A percentile compares a stretch with the other conserved stretches of the same genome.
These are phyloP conservation scores for Ceratina japonica DNA, from an alignment of 1,140 invertebrate genomes.

Conservation along the genomic window DNA sequence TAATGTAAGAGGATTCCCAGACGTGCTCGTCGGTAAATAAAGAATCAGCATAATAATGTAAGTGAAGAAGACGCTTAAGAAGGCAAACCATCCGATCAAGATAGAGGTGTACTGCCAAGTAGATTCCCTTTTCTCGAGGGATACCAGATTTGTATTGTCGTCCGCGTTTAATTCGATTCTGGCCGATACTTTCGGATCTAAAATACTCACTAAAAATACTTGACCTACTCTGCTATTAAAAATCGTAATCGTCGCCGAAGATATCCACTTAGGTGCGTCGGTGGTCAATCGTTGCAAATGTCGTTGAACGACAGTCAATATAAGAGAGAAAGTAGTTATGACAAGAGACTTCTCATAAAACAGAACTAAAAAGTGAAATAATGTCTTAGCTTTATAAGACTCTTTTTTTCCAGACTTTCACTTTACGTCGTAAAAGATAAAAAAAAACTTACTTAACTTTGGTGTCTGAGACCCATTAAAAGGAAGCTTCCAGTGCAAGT, in stretches of 20 bases:
- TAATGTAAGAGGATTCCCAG: neutral
- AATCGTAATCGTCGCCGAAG: conserved; percentile 35
- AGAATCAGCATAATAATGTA: conserved; percentile 63
- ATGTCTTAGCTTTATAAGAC: neutral
- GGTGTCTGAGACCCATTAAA: conserved; percentile 66
- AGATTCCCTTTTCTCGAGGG: conserved; percentile 17
- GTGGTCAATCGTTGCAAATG: conserved; percentile 51
- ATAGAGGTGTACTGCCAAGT: conserved; percentile 62
- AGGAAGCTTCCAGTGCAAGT: conserved; percentile 76
- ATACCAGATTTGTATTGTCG: conserved; percentile 65
- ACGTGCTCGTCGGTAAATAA: conserved; percentile 49
- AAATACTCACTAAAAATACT: conserved; percentile 65
- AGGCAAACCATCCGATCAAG: conserved; percentile 65
- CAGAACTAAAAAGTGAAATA: conserved; percentile 68
- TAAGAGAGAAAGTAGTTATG: conserved; percentile 73
- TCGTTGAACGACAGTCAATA: conserved; percentile 74
- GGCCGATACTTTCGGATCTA: conserved; percentile 69
- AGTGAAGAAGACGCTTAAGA: conserved; percentile 51
- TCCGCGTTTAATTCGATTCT: conserved; percentile 63
- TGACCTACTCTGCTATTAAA: conserved; percentile 67
- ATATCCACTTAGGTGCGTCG: conserved; percentile 60
- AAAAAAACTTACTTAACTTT: conserved; percentile 56
- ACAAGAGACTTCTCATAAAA: conserved; percentile 76
- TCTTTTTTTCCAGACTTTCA: neutral
- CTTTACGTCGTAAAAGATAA: too few relatives aligned